phyloP scores from a whole-genome alignment of 2,113 vertebrate species.

The Hydropotes inermis region DNA sequence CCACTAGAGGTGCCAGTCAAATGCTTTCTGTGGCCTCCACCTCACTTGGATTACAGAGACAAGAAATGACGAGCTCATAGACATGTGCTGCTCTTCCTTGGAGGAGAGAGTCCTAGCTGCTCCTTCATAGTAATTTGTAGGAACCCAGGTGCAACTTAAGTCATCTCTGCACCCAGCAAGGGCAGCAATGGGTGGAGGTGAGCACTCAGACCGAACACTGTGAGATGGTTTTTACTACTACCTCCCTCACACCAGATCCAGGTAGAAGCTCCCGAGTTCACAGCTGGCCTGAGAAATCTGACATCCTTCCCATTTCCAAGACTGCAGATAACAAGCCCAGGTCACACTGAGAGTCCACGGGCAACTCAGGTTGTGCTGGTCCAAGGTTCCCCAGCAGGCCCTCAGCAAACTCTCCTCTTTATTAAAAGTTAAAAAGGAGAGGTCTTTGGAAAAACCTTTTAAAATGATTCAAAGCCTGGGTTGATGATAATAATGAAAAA shows the following conservation, averaged over 20 bases:
- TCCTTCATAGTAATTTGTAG: neutral
- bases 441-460: neutral
- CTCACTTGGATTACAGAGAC: neutral
- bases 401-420: neutral
- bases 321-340: rapidly evolving
- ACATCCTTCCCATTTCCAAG: neutral
- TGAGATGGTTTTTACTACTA: neutral
- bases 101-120: neutral
- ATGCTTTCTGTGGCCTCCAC: neutral
- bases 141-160: neutral
- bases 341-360: neutral
- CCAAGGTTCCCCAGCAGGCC: neutral
- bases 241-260: neutral
- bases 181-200: neutral
- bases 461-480: neutral
- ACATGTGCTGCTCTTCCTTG: rapidly evolving
- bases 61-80: neutral
- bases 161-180: neutral
- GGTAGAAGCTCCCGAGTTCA: no score
- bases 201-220: neutral
- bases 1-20: neutral
- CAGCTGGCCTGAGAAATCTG: neutral
- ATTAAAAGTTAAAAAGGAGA: neutral
- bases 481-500: neutral
- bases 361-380: neutral